Percentiles rank a stretch among this genome's conserved stretches.
Conservation (phyloP, 2,888 invertebrate genomes). For the Acrobeloides nanus region DNA sequence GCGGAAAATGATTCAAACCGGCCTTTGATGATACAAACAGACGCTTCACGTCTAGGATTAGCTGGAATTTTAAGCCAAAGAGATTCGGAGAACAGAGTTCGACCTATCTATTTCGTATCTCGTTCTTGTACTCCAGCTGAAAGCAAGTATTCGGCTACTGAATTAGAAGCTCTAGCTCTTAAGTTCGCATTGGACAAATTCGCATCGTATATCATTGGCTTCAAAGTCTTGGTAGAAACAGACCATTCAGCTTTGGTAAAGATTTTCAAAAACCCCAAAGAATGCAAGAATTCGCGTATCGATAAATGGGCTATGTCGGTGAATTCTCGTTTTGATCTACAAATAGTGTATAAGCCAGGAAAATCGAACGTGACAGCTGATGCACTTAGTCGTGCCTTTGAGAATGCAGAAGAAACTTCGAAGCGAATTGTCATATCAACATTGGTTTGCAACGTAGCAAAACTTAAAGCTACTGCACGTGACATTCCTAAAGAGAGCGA, state of each 20-base stretch:
- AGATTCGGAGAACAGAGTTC: conserved; percentile 10
- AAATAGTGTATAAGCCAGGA: too few species aligned
- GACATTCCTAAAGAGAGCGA: background rate
- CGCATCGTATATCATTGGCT: conserved; percentile 14
- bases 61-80: conserved; percentile 26
- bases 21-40: conserved; percentile 26
- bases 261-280: conserved; percentile 14
- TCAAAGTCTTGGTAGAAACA: conserved; percentile 14
- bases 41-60: conserved; percentile 25
- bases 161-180: conserved; percentile 27
- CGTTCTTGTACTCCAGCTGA: conserved; percentile 20
- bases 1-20: conserved; percentile 14
- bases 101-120: conserved; percentile 25
- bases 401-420: too few species aligned
- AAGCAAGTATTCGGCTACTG: conserved; percentile 17
- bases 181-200: conserved; percentile 15
- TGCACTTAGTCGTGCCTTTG: too few species aligned
- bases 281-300: conserved; percentile 1
- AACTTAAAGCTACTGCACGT: conserved; percentile 14
- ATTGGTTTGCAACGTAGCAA: too few species aligned
- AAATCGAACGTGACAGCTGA: too few species aligned
- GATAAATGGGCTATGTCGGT: too few species aligned
- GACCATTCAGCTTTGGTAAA: conserved; percentile 20
- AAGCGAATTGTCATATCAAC: too few species aligned
- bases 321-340: too few species aligned